A percentile compares a stretch with the other conserved stretches of the same genome.
Evolutionary conservation across 1,140 invertebrate species (phyloP).

Genomic region (Ceratosolen fusciceps): DNA sequence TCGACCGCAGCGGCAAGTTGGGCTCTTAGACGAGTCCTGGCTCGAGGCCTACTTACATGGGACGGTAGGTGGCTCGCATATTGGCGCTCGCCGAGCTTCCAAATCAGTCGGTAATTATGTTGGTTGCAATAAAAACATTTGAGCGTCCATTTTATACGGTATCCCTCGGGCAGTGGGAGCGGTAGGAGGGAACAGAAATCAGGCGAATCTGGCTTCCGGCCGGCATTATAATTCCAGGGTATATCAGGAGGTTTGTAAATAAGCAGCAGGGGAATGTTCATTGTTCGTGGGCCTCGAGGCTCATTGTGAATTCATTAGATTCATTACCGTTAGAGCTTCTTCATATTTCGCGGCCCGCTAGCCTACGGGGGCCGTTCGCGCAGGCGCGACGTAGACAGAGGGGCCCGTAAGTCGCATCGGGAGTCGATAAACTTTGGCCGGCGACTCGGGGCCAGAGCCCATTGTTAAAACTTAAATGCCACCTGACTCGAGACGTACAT

Average conservation of each 20-base stretch:
- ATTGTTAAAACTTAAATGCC: slow-evolving; percentile 24
- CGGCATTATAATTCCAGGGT: slow-evolving; percentile 30
- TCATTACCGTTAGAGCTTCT: slow-evolving; percentile 34
- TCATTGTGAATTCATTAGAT: slow-evolving; percentile 41
- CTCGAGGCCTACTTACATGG: not conserved
- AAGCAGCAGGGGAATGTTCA: slow-evolving; percentile 27
- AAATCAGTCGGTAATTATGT: slow-evolving; percentile 12
- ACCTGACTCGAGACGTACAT: not conserved
- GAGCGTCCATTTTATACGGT: not conserved
- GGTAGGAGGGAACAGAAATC: not conserved
- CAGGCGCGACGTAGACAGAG: too few species aligned
- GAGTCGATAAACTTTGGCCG: slow-evolving; percentile 25
- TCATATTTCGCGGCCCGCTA: slow-evolving; percentile 3
- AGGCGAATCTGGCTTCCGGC: not conserved
- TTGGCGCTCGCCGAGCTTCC: not conserved
- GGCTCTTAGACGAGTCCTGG: too few species aligned
- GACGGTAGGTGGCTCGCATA: not conserved
- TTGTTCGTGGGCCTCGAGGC: slow-evolving; percentile 14
- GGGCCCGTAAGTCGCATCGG: slow-evolving; percentile 3
- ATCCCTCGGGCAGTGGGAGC: too few species aligned
- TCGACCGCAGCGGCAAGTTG: too few species aligned
- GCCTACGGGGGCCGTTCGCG: not conserved
- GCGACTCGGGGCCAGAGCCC: not conserved
- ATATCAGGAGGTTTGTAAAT: slow-evolving; percentile 7
- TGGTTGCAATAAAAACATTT: not conserved